Conservation (phyloP, 2,797 vertebrate species). For the Lacerta viridis region DNA sequence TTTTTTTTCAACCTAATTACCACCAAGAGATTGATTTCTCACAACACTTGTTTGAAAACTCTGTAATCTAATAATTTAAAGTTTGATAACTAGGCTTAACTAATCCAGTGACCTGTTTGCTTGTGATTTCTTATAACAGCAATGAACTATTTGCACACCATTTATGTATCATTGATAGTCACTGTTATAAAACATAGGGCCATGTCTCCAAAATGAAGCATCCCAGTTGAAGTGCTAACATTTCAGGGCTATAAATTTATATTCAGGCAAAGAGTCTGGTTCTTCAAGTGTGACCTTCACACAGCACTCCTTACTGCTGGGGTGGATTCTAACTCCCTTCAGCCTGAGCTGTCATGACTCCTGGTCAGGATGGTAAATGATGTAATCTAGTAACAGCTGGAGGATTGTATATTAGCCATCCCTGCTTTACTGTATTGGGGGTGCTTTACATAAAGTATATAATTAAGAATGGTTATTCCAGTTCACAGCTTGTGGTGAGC, state of each 20-base stretch:
- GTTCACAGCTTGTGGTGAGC: not conserved
- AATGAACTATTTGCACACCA: not conserved
- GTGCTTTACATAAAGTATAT: not conserved
- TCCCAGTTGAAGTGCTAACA: not conserved
- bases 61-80: not conserved
- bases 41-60: not conserved
- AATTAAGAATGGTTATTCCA: not conserved
- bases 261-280: not conserved
- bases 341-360: too few relatives aligned
- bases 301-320: not conserved
- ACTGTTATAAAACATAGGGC: not conserved
- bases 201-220: not conserved
- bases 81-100: not conserved
- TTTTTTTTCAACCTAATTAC: constrained; percentile 17
- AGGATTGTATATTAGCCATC: too few relatives aligned
- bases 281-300: not conserved
- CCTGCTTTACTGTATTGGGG: not conserved
- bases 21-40: not conserved
- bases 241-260: not conserved
- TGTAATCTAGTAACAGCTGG: too few relatives aligned
- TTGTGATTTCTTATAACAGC: not conserved
- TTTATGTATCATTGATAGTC: not conserved
- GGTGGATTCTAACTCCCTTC: too few relatives aligned
- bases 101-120: not conserved
- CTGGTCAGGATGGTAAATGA: too few relatives aligned